Evolutionary conservation across 2,113 vertebrate genomes (phyloP), one percentile per base, ranked within the genome.

Genomic region (Psephotus haematonotus): DNA sequence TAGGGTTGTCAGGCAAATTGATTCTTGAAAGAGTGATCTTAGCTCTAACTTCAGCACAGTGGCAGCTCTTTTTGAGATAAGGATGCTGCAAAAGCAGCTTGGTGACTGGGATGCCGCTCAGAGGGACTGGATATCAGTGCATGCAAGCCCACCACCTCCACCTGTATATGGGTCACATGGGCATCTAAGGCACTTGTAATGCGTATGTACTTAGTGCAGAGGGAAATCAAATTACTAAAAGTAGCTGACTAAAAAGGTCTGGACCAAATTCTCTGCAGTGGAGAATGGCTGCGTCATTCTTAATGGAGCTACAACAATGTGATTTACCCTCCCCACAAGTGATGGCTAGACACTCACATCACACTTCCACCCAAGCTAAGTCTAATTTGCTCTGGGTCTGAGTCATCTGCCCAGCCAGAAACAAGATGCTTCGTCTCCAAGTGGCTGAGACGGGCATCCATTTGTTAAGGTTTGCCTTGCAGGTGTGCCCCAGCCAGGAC

Each of bases 281-380:
- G 43, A 86, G 90, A 82, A 52, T 52, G 79, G 43, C 46, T 7
- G 2, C 10, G 11, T 92, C 90, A 86, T 50, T 92, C 90, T 88
- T 93, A 90, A 93, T 95, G 86, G 95, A 71, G 82, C 82, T 78
- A 50, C 55, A 52, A 17, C 7, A 12, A n/a, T 50, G 50, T 64
- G 93, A 83, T 80, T 93, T 96, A 93, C 67, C 67, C 52, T 94
- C 72, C 88, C 52, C 74, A 93, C 60, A 41, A 96, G 57, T 65
- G 90, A 69, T 82, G 92, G 88, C 93, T 88, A 95, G 93, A 95
- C 93, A 68, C 43, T 90, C 92, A 6, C 79, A 93, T 90, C 90
- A 86, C 92, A 68, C 76, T 94, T 95, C 92, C 77, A 96, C 90
- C 79, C 92, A 88, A 86, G 80, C 72, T 84, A 92, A 69, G 57